Conservation (phyloP, 2,888 invertebrate genomes). For the Pecten maximus region DNA sequence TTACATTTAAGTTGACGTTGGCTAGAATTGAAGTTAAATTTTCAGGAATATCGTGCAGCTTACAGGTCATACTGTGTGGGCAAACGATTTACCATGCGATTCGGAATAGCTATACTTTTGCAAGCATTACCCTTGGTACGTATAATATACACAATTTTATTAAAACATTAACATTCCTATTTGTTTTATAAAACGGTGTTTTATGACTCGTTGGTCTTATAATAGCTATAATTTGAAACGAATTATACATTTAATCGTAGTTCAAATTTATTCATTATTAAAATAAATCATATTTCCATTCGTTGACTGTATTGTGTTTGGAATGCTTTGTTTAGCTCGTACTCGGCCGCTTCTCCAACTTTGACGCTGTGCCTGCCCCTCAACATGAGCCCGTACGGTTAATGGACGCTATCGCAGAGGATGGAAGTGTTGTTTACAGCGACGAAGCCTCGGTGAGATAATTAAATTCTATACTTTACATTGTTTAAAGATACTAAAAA, state of each 20-base stretch:
- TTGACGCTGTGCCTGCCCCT: not conserved
- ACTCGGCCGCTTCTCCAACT: not conserved
- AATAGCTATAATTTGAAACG: too few relatives aligned
- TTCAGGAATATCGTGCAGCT: not conserved
- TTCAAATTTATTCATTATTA: too few relatives aligned
- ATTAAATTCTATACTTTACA: too few relatives aligned
- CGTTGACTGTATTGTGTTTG: not conserved
- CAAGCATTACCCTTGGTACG: not conserved
- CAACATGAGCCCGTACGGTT: not conserved
- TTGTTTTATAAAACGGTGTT: too few relatives aligned
- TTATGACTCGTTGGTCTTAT: too few relatives aligned
- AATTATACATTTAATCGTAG: too few relatives aligned
- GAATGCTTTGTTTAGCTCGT: not conserved
- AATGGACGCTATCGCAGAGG: not conserved
- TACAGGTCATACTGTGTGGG: constrained; percentile 8
- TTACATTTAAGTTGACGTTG: constrained; percentile 16
- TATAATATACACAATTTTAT: too few relatives aligned
- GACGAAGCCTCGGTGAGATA: not conserved
- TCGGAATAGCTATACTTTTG: not conserved
- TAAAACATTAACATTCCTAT: too few relatives aligned
- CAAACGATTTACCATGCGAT: not conserved
- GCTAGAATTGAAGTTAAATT: not conserved
- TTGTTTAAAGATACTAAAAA: too few relatives aligned
- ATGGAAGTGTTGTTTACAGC: not conserved
- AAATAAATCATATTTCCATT: too few relatives aligned